Percentiles rank a stretch among this genome's conserved stretches.
Evolutionary conservation across 2,113 vertebrate species (phyloP).

Genomic region (Platysternon megacephalum): DNA sequence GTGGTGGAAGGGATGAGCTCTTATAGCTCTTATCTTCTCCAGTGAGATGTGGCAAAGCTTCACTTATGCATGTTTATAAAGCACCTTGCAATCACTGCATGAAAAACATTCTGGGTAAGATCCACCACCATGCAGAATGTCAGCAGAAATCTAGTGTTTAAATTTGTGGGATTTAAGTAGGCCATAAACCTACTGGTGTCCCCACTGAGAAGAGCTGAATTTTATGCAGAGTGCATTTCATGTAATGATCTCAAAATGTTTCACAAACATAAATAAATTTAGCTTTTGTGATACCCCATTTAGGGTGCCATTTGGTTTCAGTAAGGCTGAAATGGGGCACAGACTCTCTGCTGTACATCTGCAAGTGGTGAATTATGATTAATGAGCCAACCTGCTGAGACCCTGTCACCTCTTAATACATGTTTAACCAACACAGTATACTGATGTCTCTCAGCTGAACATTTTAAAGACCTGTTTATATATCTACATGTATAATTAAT

Average conservation of each 20-base stretch:
- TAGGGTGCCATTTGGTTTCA: background rate
- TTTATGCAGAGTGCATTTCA: background rate
- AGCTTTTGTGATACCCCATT: background rate
- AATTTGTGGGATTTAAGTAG: background rate
- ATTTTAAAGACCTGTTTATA: background rate
- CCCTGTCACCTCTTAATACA: background rate
- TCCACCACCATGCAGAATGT: accelerated
- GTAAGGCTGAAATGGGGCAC: background rate
- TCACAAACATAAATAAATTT: background rate
- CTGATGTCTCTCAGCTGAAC: background rate
- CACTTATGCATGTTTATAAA: background rate
- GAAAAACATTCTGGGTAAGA: background rate
- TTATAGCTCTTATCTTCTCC: background rate
- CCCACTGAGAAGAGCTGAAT: background rate
- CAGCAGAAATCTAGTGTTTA: background rate
- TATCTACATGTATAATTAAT: background rate
- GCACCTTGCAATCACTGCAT: background rate
- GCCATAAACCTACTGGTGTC: accelerated
- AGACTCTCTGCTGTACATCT: background rate
- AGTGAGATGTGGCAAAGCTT: accelerated
- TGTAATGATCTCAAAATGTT: background rate
- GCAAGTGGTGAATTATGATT: accelerated
- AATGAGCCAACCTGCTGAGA: background rate
- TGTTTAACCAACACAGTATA: background rate
- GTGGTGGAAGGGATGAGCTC: accelerated